These are phyloP conservation scores for Drepanosiphum platanoidis DNA, from an alignment of 2,888 invertebrate genomes.

Conservation along the genomic window DNA sequence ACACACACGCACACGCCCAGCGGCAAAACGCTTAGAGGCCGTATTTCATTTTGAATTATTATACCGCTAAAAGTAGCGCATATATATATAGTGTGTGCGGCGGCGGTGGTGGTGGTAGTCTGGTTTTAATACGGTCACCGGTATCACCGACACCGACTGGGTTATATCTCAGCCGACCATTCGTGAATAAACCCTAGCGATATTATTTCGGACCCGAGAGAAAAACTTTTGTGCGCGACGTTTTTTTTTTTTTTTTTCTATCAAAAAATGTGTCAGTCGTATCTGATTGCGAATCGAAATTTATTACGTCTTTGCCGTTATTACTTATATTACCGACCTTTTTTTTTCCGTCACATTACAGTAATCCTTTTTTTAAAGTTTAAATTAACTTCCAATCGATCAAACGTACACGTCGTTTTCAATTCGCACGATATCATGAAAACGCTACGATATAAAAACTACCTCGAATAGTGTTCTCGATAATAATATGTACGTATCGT, in stretches of 20 bases:
- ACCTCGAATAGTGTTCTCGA: too few species aligned
- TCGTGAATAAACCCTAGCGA: not conserved
- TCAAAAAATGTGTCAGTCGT: not conserved
- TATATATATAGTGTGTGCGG: not conserved
- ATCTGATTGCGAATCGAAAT: not conserved
- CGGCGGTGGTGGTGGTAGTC: not conserved
- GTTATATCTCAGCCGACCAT: slow-evolving; percentile 5
- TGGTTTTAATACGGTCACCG: slow-evolving; percentile 25
- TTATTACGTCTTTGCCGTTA: not conserved
- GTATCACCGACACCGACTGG: not conserved
- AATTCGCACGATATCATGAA: too few species aligned
- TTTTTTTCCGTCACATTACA: not conserved
- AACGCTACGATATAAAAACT: too few species aligned
- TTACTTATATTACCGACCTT: not conserved
- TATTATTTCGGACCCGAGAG: not conserved
- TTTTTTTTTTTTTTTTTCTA: not conserved
- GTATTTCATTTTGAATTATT: slow-evolving; percentile 56
- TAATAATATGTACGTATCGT: too few species aligned
- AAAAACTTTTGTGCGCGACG: not conserved
- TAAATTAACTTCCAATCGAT: not conserved
- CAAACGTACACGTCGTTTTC: too few species aligned
- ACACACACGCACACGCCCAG: not conserved
- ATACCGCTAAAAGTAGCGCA: not conserved
- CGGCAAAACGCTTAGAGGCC: slow-evolving; percentile 31
- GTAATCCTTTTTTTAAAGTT: not conserved